Evolutionary conservation across 2,888 invertebrate species (phyloP).

Genomic region (Exephanes ischioxanthus): DNA sequence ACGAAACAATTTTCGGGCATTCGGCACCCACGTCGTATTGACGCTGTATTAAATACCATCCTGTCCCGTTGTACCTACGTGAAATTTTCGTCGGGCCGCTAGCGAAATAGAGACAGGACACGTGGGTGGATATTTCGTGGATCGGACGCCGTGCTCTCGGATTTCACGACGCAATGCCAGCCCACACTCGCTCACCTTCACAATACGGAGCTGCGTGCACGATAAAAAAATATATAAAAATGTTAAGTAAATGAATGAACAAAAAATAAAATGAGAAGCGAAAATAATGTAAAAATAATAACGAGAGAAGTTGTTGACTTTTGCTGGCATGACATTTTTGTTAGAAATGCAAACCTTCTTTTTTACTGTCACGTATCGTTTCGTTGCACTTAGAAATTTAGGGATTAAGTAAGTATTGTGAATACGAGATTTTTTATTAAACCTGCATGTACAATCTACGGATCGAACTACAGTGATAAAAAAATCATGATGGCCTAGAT

Average conservation of each 20-base stretch:
- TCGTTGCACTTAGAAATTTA: not conserved
- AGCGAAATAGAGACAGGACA: conserved; percentile 53
- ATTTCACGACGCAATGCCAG: conserved; percentile 47
- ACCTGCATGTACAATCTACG: too few species aligned
- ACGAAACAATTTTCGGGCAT: conserved; percentile 48
- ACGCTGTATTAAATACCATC: conserved; percentile 31
- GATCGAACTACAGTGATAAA: too few species aligned
- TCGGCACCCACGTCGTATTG: conserved; percentile 63
- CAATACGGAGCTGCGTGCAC: not conserved
- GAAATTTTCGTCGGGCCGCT: conserved; percentile 16
- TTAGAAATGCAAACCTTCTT: too few species aligned
- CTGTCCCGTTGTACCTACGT: conserved; percentile 28
- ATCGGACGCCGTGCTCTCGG: conserved; percentile 5
- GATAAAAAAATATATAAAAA: not conserved
- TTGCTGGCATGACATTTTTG: too few species aligned
- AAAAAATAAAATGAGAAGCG: too few species aligned
- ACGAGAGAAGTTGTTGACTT: too few species aligned
- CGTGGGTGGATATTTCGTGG: conserved; percentile 66
- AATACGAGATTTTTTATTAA: not conserved
- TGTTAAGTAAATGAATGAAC: not conserved
- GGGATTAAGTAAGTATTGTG: not conserved
- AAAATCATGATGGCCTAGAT: too few species aligned
- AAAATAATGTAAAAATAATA: too few species aligned
- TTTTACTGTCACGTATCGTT: not conserved
- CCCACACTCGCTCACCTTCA: conserved; percentile 44